Evolutionary conservation across 2,888 invertebrate genomes (phyloP), one percentile per base, ranked within the genome.

Genomic region (Microctonus aethiopoides): DNA sequence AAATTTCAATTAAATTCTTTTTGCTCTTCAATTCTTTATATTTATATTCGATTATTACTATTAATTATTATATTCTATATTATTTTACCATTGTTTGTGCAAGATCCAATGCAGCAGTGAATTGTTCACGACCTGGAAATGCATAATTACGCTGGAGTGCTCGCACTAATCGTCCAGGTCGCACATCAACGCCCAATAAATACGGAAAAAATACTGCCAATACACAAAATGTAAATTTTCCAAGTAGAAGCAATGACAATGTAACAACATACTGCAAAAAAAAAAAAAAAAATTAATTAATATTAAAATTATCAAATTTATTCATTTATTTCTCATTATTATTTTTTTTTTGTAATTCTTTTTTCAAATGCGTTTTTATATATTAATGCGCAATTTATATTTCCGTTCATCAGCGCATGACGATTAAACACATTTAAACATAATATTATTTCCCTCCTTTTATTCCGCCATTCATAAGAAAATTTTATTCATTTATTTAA

Each of bases 71-170:
- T 13, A 1, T 51, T 24, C 3, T 34, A 10, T 26, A 20, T 46
- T 6, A 39, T 74, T 73, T 72, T 75, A 85, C 85, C 72, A 75
- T 78, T 0, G 91, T 92, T 85, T 95, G 95, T 0, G 92, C 93
- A 67, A 95, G 88, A 86, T 95, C 95, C 74, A 95, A 89, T 9
- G 95, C 94, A 24, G 92, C 92, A 5, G 95, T 95, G 82, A 94
- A 94, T 81, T 92, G 91, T 77, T 89, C 89, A 52, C 89, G 88
- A 22, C 94, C 94, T 0, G 94, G 92, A 24, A 93, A 90, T 1
- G 94, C 94, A 83, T 95, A 95, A 83, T 91, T 92, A 1, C 91
- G 89, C 83, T 95, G 94, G 75, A 95, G 86, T 0, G 92, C 90
- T 72, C 91, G 92, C 1, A 92, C 90, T 74, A 95, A 90, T 73